Evolutionary conservation across 2,113 vertebrate genomes (phyloP).

Genomic region (Aphelocoma coerulescens): DNA sequence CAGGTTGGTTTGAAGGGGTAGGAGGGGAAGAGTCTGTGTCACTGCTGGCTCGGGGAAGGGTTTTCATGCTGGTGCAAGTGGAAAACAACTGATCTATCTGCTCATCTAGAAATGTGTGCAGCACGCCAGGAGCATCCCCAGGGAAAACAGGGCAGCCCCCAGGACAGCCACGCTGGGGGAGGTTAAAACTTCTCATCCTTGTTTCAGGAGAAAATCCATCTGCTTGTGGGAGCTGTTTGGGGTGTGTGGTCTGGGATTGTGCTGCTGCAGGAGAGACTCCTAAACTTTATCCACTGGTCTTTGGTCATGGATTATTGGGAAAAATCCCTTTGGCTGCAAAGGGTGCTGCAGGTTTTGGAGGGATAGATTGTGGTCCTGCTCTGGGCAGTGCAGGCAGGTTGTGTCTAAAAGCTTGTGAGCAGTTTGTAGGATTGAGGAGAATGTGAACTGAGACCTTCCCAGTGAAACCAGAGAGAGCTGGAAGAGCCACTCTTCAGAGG

Average conservation of each 20-base stretch:
- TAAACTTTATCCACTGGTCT: background rate
- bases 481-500: background rate
- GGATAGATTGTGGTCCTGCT: background rate
- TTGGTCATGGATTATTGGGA: background rate
- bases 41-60: background rate
- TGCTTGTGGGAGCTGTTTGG: background rate
- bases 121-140: background rate
- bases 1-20: background rate
- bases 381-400: background rate
- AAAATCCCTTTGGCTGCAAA: background rate
- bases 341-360: background rate
- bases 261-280: background rate
- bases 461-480: background rate
- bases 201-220: background rate
- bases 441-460: background rate
- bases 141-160: background rate
- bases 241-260: background rate
- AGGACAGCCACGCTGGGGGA: background rate
- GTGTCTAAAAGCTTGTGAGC: background rate
- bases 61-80: constrained; percentile 41
- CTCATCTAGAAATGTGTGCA: background rate
- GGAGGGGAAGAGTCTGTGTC: background rate
- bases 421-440: background rate
- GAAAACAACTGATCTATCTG: constrained; percentile 49
- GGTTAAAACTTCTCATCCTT: background rate